Evolutionary conservation across 2,113 vertebrate species (phyloP), one percentile per base, ranked within the genome.

Genomic region (Corvus moneduloides): DNA sequence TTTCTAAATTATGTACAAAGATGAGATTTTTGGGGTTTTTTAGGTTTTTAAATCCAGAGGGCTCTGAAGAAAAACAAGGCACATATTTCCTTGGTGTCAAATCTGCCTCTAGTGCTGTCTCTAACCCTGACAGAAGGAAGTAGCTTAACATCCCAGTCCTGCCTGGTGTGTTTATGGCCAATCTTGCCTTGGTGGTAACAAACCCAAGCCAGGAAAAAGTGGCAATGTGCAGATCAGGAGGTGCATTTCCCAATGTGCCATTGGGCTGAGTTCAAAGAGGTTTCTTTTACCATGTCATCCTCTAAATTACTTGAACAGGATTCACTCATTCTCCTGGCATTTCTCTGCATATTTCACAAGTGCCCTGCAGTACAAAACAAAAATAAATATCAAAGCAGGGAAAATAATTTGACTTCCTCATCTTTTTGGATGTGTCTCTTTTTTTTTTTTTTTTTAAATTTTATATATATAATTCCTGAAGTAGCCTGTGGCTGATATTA

Each of bases 301-400:
- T 96, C 78, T 81, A 90, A 92, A 88, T 85, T 77, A 55, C 92
- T 96, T 95, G 81, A 97, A 93, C 85, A 89, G 75, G 89, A 95
- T 94, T 94, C 91, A 92, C 88, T 97, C 95, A 94, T 94, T 97
- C 96, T 96, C 62, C 51, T 80, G 84, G 84, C 71, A 17, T 97
- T 95, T 92, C 84, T 86, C 51, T 80, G 63, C 76, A 37, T 85
- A 77, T 77, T 93, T 73, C 81, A 92, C 86, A 51, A 90, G 86
- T 91, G 92, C 92, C 94, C 94, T 0, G 43, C 88, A 96, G 94
- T 96, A 39, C 43, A 81, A 83, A 82, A 16, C 41, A 94, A 87
- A 96, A 72, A 94, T 94, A 98, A 97, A 97, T 93, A 97, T 95
- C 92, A 97, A 97, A 96, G 95, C 79, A 84, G 88, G 81, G 94